Conservation (phyloP, 2,888 invertebrate species). For the Phlogophora meticulosa region DNA sequence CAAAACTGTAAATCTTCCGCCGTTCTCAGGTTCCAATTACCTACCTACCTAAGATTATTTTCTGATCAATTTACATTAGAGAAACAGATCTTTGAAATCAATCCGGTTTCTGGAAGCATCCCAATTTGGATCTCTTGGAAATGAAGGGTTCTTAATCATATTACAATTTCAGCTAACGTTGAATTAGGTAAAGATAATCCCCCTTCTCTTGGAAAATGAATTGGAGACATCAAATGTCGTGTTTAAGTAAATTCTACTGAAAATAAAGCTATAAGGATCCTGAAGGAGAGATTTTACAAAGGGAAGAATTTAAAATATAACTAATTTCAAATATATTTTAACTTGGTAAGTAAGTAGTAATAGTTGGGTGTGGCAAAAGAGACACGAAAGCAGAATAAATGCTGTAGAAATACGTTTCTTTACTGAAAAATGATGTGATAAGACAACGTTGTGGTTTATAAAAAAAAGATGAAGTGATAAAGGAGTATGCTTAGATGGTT, state of each 20-base stretch:
- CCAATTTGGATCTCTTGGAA: conserved; percentile 18
- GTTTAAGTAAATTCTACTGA: conserved; percentile 18
- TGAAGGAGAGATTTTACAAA: neutral
- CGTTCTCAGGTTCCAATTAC: conserved; percentile 18
- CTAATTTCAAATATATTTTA: too few relatives aligned
- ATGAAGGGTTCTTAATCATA: conserved; percentile 29
- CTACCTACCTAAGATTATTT: conserved; percentile 13
- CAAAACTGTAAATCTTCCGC: neutral
- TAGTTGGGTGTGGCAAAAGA: too few relatives aligned
- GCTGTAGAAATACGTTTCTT: too few relatives aligned
- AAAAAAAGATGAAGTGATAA: too few relatives aligned
- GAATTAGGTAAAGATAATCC: neutral
- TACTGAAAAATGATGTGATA: too few relatives aligned
- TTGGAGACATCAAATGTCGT: neutral
- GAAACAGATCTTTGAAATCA: conserved; percentile 13
- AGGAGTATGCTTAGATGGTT: too few relatives aligned
- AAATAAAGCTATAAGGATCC: conserved; percentile 7
- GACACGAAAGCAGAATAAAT: too few relatives aligned
- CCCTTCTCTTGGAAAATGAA: neutral
- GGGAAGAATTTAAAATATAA: too few relatives aligned
- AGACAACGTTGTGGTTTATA: too few relatives aligned
- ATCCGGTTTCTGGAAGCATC: conserved; percentile 19
- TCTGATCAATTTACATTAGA: conserved; percentile 16
- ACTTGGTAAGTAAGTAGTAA: too few relatives aligned
- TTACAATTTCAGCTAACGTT: conserved; percentile 25